Conservation (phyloP, 2,888 invertebrate genomes). For the Dynastes maya region DNA sequence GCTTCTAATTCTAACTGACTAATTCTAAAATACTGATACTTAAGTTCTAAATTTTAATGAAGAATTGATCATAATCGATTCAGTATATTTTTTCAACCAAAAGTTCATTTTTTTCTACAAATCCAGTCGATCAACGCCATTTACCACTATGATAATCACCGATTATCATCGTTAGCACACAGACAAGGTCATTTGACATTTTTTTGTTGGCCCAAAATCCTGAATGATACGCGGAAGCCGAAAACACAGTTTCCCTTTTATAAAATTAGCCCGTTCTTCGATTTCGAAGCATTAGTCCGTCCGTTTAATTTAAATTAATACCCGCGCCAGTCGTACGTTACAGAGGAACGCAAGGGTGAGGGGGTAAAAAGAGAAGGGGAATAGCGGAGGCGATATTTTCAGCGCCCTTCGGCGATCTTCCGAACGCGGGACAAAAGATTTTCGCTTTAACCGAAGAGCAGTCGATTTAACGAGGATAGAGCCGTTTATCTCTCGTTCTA, state of each 20-base stretch:
- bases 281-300: background rate
- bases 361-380: background rate
- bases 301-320: conserved; percentile 31
- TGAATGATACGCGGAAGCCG: background rate
- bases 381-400: conserved; percentile 2
- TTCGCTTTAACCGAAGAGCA: conserved; percentile 11
- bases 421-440: conserved; percentile 25
- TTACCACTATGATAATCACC: no score
- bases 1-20: no score
- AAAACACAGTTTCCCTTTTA: conserved; percentile 25
- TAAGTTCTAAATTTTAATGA: no score
- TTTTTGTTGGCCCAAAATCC: no score
- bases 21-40: no score
- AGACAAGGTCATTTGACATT: no score
- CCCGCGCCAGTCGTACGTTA: conserved; percentile 2
- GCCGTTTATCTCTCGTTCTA: background rate
- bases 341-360: background rate
- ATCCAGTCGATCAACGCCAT: no score
- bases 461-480: conserved; percentile 27
- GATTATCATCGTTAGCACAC: no score
- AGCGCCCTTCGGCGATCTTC: background rate
- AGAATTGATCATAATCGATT: no score
- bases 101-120: no score
- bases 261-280: conserved; percentile 28
- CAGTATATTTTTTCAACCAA: no score